Base-by-base conservation (phyloP, 2,797 vertebrate genomes). In the Crenuchus spilurus region DNA sequence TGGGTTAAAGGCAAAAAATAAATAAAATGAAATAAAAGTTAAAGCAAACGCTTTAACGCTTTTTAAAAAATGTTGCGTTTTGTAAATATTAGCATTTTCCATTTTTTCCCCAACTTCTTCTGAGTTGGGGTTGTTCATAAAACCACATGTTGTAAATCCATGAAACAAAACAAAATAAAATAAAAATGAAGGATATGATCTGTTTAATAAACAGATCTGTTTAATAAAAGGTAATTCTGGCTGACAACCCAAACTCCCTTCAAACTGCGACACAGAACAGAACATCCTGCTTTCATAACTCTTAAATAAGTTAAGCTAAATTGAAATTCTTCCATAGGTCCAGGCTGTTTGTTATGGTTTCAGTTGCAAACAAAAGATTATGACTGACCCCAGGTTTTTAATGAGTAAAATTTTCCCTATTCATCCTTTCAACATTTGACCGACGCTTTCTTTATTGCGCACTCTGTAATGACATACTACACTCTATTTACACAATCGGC, bases 291-390 rank as follows among this genome's bases (percentile, higher is more conserved):
- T 60, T 76, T 71, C 46, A 51, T 54, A 69, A 77, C 26, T 67
- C 70, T 77, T 83, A 85, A 90, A 88, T 83, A 86, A 74, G 85
- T 79, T 81, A 74, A 78, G 78, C 77, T 66, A 81, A 87, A 82
- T 63, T 82, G 68, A 87, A 80, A 83, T 78, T 55, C 75, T 70
- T 85, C 80, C 70, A 80, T 82, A 9, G 37, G 72, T 82, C 83
- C 80, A 71, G 64, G 55, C 61, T 71, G 77, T 83, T 86, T 88
- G 86, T 88, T 88, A 86, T 90, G 87, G 84, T 86, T 89, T 84
- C 54, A 42, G 24, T 80, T 81, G 73, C 77, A 80, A 84, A 80
- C 61, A 69, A 2, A 54, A 88, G 80, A 87, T 90, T 84, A 88
- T 77, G 86, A 87, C 66, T 48, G 51, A 75, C 80, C 82, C 76